Conservation (phyloP, 2,113 vertebrate species). For the Takifugu bimaculatus region DNA sequence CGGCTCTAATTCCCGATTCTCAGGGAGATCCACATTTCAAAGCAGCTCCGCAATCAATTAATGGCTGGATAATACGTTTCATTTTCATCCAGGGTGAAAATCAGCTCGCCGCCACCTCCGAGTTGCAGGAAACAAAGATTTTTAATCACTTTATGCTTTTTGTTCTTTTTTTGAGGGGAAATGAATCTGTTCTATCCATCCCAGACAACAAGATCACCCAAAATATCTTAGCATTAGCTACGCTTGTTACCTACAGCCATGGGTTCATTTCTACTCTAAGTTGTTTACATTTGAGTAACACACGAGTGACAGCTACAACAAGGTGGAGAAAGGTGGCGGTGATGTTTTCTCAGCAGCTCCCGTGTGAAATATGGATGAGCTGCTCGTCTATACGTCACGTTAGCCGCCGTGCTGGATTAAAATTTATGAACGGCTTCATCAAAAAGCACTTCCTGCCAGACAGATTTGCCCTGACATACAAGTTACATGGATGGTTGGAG, state of each 20-base stretch:
- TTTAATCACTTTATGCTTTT: neutral
- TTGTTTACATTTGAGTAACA: no score
- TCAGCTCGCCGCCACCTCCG: slow-evolving; percentile 26
- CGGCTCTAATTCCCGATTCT: slow-evolving; percentile 61
- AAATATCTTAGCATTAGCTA: no score
- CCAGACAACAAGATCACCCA: no score
- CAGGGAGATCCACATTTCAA: slow-evolving; percentile 71
- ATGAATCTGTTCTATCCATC: neutral
- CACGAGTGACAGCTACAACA: slow-evolving; percentile 23
- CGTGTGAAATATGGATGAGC: slow-evolving; percentile 94
- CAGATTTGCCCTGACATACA: slow-evolving; percentile 90
- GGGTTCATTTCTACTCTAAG: no score
- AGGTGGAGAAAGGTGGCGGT: slow-evolving; percentile 28
- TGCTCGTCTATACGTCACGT: slow-evolving; percentile 88
- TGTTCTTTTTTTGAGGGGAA: neutral
- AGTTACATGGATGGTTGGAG: slow-evolving; percentile 91
- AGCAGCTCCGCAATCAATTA: slow-evolving; percentile 67
- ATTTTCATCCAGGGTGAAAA: slow-evolving; percentile 62
- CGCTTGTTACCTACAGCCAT: no score
- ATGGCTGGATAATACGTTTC: slow-evolving; percentile 70
- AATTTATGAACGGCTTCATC: slow-evolving; percentile 98
- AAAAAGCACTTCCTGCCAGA: slow-evolving; percentile 96
- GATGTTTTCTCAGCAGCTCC: slow-evolving; percentile 65
- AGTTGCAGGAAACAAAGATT: no score
- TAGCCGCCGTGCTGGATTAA: slow-evolving; percentile 93